phyloP scores from a whole-genome alignment of 2,888 invertebrate species.

The Troilus luridus region DNA sequence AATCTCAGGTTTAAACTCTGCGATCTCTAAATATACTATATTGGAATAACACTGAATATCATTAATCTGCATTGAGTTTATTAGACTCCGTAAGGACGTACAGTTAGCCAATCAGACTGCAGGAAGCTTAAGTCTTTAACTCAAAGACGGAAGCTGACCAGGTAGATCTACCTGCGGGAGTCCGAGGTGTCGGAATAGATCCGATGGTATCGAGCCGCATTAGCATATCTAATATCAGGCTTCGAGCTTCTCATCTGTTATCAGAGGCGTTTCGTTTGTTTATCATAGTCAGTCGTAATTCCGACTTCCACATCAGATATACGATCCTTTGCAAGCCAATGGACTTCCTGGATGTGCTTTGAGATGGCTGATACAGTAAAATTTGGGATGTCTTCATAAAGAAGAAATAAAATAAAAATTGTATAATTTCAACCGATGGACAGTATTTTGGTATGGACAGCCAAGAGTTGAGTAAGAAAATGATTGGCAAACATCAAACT shows the following conservation, averaged over 20 bases:
- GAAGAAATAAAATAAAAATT: no score
- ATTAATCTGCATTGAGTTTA: background rate
- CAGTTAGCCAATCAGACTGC: background rate
- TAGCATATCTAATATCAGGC: constrained; percentile 38
- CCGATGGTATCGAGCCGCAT: background rate
- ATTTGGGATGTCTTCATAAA: no score
- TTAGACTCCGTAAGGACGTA: background rate
- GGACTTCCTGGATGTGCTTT: background rate
- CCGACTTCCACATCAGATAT: background rate
- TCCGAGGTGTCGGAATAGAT: constrained; percentile 26
- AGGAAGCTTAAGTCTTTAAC: background rate
- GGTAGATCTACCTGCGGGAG: background rate
- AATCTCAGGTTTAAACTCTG: background rate
- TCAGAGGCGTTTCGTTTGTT: constrained; percentile 12
- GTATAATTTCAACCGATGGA: no score
- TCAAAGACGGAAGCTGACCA: background rate
- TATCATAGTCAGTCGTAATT: background rate
- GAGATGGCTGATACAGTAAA: no score
- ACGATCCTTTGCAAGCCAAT: background rate
- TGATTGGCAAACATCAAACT: no score
- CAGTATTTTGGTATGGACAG: no score
- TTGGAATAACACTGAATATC: background rate
- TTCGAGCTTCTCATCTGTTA: background rate
- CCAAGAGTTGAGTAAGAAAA: no score
- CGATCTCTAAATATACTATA: background rate